A percentile compares a stretch with the other conserved stretches of the same genome.
These are phyloP conservation scores for Beaufortia kweichowensis DNA, from an alignment of 2,113 vertebrate genomes.

Conservation along the genomic window DNA sequence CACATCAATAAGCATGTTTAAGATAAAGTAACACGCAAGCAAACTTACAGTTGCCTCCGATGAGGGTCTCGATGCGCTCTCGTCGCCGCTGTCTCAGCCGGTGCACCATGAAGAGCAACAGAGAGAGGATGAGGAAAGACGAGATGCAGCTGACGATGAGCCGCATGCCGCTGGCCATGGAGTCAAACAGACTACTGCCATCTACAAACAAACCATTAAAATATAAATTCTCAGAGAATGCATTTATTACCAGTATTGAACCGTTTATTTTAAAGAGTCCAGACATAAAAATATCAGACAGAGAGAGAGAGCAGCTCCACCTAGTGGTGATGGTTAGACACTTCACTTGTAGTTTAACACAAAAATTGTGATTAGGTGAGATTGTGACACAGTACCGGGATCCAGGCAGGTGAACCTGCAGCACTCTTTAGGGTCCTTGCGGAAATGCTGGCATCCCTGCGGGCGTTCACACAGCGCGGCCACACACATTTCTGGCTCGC, in stretches of 20 bases:
- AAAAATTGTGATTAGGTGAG: too few species aligned
- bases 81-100: slow-evolving; percentile 90
- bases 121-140: slow-evolving; percentile 96
- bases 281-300: too few species aligned
- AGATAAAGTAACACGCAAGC: too few species aligned
- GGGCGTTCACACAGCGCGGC: slow-evolving; percentile 93
- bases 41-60: slow-evolving; percentile 90
- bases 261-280: too few species aligned
- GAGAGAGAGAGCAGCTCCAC: not conserved
- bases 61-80: slow-evolving; percentile 94
- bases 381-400: slow-evolving; percentile 82
- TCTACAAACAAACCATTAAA: slow-evolving; percentile 69
- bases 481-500: slow-evolving; percentile 97
- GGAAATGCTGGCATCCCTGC: slow-evolving; percentile 93
- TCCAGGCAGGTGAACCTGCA: slow-evolving; percentile 98
- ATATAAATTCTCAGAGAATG: not conserved
- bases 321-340: slow-evolving; percentile 15
- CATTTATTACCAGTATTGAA: too few species aligned
- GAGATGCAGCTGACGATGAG: slow-evolving; percentile 98
- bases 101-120: slow-evolving; percentile 99
- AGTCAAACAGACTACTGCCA: slow-evolving; percentile 94
- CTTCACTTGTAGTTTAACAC: not conserved
- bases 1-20: too few species aligned
- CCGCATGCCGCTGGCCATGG: slow-evolving; percentile 97
- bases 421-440: slow-evolving; percentile 96